Conservation (phyloP, 2,888 invertebrate genomes). For the Pheosia gnoma region DNA sequence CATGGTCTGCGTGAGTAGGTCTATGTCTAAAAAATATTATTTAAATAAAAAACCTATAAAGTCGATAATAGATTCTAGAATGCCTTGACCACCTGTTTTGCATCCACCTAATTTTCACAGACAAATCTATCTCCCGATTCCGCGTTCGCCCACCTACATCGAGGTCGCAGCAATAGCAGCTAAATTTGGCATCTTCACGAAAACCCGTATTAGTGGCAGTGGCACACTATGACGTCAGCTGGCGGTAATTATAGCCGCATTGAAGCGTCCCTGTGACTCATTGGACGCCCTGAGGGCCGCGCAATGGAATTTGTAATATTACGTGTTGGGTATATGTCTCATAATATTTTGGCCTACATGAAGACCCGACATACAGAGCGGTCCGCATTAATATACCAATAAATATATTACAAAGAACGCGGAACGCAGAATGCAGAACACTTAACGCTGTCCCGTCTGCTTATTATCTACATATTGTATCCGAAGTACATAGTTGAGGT, state of each 20-base stretch:
- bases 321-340: constrained; percentile 12
- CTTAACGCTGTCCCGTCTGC: too few relatives aligned
- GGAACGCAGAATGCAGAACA: too few relatives aligned
- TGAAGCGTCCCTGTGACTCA: constrained; percentile 25
- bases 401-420: too few relatives aligned
- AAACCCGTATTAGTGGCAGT: constrained; percentile 43
- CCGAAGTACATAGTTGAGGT: too few relatives aligned
- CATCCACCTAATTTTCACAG: constrained; percentile 2
- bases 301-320: constrained; percentile 34
- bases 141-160: constrained; percentile 26
- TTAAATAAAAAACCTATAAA: background rate
- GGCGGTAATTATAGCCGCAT: constrained; percentile 33
- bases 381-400: too few relatives aligned
- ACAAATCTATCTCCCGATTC: constrained; percentile 5
- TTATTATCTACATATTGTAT: too few relatives aligned
- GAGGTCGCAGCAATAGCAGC: constrained; percentile 48
- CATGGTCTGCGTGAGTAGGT: too few relatives aligned
- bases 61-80: background rate
- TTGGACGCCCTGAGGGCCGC: constrained; percentile 39
- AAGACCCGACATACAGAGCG: too few relatives aligned
- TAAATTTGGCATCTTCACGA: constrained; percentile 50
- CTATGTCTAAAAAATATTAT: too few relatives aligned
- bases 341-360: background rate
- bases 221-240: constrained; percentile 44
- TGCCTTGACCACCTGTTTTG: constrained; percentile 2